Percentiles rank a stretch among this genome's conserved stretches.
These are phyloP conservation scores for Cryptus viduatorius DNA, from an alignment of 2,888 invertebrate species.

Conservation along the genomic window DNA sequence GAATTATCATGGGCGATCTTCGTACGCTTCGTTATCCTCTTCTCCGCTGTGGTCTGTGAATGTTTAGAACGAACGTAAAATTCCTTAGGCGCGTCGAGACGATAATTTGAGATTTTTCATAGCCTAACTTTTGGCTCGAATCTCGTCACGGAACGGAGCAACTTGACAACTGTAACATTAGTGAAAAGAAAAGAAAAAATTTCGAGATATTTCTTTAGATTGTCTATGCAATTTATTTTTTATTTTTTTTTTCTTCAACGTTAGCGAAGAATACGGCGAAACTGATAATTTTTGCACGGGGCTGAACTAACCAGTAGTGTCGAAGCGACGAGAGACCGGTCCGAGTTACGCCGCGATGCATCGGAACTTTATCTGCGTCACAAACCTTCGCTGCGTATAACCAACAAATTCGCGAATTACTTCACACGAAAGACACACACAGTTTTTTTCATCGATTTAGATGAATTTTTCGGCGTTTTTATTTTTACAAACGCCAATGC, in stretches of 20 bases:
- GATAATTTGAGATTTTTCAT: conserved; percentile 16
- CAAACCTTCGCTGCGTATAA: conserved; percentile 51
- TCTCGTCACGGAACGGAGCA: neutral
- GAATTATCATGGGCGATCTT: neutral
- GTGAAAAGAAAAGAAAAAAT: conserved; percentile 7
- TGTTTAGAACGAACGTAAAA: neutral
- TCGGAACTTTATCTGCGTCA: conserved; percentile 63
- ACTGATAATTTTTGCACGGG: neutral
- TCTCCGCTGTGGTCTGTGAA: neutral
- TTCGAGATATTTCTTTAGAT: neutral
- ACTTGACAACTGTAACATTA: conserved; percentile 14
- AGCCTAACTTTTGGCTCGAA: conserved; percentile 41
- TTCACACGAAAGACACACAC: conserved; percentile 2
- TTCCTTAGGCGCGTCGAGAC: neutral
- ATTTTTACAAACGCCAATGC: neutral
- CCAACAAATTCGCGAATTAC: conserved; percentile 50
- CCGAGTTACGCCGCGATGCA: conserved; percentile 52
- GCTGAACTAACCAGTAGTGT: conserved; percentile 39
- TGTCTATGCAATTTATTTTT: neutral
- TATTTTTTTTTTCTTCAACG: neutral
- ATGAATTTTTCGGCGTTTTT: neutral
- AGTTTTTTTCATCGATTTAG: neutral
- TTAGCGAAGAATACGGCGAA: neutral
- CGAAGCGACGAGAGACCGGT: conserved; percentile 56
- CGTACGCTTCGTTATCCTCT: neutral